A percentile compares a stretch with the other conserved stretches of the same genome.
Conservation (phyloP, 1,140 invertebrate species). For the Mactra quadrangularis region DNA sequence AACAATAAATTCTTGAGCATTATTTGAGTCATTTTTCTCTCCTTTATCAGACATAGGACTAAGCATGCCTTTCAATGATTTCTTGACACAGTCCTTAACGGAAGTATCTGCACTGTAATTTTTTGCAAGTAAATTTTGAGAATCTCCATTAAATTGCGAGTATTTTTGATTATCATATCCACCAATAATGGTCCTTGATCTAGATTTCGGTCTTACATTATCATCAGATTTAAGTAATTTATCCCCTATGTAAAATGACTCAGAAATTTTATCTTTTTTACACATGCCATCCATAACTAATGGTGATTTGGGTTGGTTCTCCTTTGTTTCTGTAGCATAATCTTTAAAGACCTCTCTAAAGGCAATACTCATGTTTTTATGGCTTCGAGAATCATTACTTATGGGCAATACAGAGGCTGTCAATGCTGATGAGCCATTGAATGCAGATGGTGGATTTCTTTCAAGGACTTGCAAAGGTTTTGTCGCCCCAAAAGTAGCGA, state of each 20-base stretch:
- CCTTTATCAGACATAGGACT: slow-evolving; percentile 10
- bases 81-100: not conserved
- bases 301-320: not conserved
- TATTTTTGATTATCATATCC: slow-evolving; percentile 12
- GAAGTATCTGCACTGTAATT: no score
- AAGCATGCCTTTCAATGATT: not conserved
- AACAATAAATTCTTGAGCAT: not conserved
- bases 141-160: not conserved
- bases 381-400: no score
- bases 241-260: slow-evolving; percentile 40
- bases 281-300: not conserved
- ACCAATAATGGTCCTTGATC: slow-evolving; percentile 35
- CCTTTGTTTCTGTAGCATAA: slow-evolving; percentile 5
- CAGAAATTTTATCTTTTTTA: slow-evolving; percentile 19
- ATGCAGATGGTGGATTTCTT: not conserved
- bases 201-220: slow-evolving; percentile 40
- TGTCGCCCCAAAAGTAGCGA: not conserved
- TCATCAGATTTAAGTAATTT: slow-evolving; percentile 32
- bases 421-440: no score
- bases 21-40: slow-evolving; percentile 3
- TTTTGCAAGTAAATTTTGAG: not conserved
- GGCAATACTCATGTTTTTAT: slow-evolving; percentile 45
- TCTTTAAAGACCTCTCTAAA: slow-evolving; percentile 53
- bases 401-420: no score
- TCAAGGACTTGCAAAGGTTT: not conserved